Base-by-base conservation (phyloP, 2,888 invertebrate genomes). In the Trissonchulus sp. region DNA sequence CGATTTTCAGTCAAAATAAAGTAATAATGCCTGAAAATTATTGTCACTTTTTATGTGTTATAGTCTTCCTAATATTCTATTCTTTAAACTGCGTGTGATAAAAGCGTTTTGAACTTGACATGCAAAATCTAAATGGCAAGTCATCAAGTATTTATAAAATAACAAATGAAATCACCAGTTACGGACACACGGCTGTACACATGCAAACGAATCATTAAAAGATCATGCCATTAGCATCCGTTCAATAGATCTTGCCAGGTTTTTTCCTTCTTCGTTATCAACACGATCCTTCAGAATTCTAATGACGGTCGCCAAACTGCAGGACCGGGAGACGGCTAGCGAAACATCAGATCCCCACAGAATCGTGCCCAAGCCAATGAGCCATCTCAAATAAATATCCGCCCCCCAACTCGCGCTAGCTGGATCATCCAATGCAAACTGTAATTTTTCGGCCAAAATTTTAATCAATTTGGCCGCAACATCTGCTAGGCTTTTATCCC, bases 311-410 rank as follows among this genome's bases (percentile, higher is more conserved):
- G 8, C 48, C 48, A 48, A 48, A 15, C 23, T 48, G 48, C 8
- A 8, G 48, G 48, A 8, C 2, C 30, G 1, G 30, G 31, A 3
- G 30, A 60, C 75, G 2, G n/a, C 2, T n/a, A 15, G 2, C 2
- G 31, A 30, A 1, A 62, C 48, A 30, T 60, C 34, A 3, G 33
- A n/a, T 28, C 82, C 83, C 77, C 82, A 81, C 72, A 88, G 80
- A 28, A 93, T 83, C 0, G 92, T 93, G 69, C 93, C 93, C 37
- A 93, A 85, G 0, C 90, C 90, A 15, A 48, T 23, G 8, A 48
- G 48, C 8, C 8, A 15, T 23, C 23, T 8, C 8, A 48, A 48
- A 23, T 48, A 48, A 48, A 48, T 23, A 48, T 48, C 48, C 48
- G 48, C 8, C 23, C 23, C 23, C 48, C 48, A 48, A 23, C 8